Evolutionary conservation across 2,113 vertebrate genomes (phyloP).

Genomic region (human (Homo sapiens)): DNA sequence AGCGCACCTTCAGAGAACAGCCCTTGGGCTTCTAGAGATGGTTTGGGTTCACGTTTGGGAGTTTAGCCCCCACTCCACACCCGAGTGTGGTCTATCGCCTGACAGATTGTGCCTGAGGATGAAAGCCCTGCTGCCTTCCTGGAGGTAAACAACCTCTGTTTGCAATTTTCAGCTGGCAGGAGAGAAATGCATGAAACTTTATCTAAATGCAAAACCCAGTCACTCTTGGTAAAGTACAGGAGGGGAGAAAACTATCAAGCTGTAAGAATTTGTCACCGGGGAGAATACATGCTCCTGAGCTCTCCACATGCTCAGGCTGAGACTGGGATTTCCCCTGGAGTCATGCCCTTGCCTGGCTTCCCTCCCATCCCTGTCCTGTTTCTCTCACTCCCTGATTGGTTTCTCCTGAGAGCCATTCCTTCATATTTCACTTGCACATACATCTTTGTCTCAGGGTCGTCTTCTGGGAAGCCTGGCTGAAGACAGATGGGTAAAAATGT

Average conservation of each 20-base stretch:
- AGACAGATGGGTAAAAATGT: background rate
- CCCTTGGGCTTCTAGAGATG: background rate
- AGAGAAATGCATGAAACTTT: conserved; percentile 75
- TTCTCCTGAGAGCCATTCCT: background rate
- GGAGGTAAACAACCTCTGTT: conserved; percentile 38
- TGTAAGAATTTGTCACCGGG: conserved; percentile 61
- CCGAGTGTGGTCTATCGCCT: background rate
- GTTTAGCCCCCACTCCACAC: rapidly evolving
- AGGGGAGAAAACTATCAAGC: conserved; percentile 23
- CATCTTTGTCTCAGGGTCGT: background rate
- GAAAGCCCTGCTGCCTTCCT: background rate
- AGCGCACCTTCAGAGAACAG: background rate
- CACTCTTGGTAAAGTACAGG: conserved; percentile 67
- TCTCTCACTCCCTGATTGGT: background rate
- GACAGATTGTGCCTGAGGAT: no score
- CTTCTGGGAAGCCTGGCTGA: background rate
- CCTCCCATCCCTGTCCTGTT: background rate
- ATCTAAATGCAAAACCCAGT: conserved; percentile 76
- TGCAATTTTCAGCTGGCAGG: conserved; percentile 76
- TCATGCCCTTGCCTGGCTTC: background rate
- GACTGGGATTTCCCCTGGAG: background rate
- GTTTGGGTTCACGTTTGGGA: background rate
- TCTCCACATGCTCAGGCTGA: background rate
- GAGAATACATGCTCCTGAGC: background rate
- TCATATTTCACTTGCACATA: background rate